These are phyloP conservation scores for Eublepharis macularius DNA, from an alignment of 2,113 vertebrate genomes.

Conservation along the genomic window DNA sequence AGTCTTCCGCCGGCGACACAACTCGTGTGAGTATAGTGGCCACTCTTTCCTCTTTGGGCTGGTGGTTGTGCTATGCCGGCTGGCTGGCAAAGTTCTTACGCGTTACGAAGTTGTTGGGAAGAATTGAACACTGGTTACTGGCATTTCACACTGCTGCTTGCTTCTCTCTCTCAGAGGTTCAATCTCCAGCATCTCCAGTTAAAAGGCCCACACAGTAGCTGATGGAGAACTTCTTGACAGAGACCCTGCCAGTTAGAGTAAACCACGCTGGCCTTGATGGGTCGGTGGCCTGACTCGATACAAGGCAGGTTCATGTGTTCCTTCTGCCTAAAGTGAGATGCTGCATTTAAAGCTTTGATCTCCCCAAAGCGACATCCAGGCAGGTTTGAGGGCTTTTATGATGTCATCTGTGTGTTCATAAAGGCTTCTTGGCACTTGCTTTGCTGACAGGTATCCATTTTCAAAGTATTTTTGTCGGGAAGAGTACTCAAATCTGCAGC, in stretches of 20 bases:
- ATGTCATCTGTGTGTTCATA: background rate
- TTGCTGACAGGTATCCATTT: background rate
- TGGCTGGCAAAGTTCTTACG: background rate
- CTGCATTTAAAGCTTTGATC: background rate
- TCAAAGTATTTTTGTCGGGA: background rate
- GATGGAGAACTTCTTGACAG: too few relatives aligned
- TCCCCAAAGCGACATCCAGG: too few relatives aligned
- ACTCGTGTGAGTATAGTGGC: conserved; percentile 87
- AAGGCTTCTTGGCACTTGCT: background rate
- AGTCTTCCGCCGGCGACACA: conserved; percentile 91
- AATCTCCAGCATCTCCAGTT: too few relatives aligned
- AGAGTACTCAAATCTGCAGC: background rate
- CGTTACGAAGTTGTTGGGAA: background rate
- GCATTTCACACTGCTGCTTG: background rate
- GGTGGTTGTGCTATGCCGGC: rapidly evolving
- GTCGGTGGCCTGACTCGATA: too few relatives aligned
- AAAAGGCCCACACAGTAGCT: too few relatives aligned
- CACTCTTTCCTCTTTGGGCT: background rate
- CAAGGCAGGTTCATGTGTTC: background rate
- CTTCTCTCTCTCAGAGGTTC: background rate
- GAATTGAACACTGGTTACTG: background rate
- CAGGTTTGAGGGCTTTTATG: background rate
- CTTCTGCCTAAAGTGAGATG: background rate
- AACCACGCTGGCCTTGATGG: too few relatives aligned
- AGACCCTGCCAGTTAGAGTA: too few relatives aligned